Percentiles rank a stretch among this genome's conserved stretches.
phyloP scores from a whole-genome alignment of 2,888 invertebrate genomes.

The Eristalis pertinax region DNA sequence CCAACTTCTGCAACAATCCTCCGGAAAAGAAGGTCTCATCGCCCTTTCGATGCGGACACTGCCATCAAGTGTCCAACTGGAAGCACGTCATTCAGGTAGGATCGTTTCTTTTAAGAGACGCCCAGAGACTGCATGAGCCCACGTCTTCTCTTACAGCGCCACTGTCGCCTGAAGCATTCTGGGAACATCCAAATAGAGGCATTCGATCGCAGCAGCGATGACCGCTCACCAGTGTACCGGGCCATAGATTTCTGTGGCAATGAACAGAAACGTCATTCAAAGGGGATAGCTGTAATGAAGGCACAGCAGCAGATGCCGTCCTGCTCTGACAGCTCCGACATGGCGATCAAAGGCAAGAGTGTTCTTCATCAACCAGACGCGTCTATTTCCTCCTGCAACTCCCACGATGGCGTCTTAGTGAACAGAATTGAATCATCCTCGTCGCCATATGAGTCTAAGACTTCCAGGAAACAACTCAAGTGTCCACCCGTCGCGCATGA shows the following conservation, averaged over 20 bases:
- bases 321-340: background rate
- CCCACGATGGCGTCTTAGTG: background rate
- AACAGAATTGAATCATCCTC: background rate
- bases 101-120: background rate
- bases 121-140: too few species aligned
- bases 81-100: constrained; percentile 92
- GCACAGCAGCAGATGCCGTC: background rate
- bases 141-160: constrained; percentile 82
- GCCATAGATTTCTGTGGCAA: constrained; percentile 31
- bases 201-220: constrained; percentile 65
- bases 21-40: constrained; percentile 78
- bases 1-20: constrained; percentile 74
- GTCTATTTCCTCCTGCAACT: background rate
- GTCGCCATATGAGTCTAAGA: background rate
- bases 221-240: constrained; percentile 57
- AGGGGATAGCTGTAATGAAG: background rate
- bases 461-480: background rate
- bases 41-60: constrained; percentile 89
- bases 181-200: constrained; percentile 85
- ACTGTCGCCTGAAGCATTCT: constrained; percentile 87
- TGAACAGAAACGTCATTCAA: background rate
- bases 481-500: constrained; percentile 81
- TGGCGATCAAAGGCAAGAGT: background rate
- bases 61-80: constrained; percentile 91
- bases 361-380: background rate